Evolutionary conservation across 2,113 vertebrate genomes (phyloP), one percentile per base, ranked within the genome.

Genomic region (Strix uralensis): DNA sequence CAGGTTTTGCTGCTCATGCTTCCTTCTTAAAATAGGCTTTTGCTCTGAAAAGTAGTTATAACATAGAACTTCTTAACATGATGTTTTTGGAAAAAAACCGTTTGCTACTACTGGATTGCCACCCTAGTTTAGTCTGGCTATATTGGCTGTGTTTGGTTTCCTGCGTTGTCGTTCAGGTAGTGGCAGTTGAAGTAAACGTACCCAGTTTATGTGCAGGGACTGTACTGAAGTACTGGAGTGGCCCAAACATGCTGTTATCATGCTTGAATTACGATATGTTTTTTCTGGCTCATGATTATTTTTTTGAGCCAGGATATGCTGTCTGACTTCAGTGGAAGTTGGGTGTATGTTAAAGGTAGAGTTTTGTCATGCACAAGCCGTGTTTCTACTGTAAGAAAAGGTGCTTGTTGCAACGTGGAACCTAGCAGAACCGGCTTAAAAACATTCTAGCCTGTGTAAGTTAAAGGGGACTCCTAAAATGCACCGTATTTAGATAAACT

Each of bases 1-100:
- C 71, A 88, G 91, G 55, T 92, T 95, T 94, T 86, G 78, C 66
- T 73, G 57, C 59, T 90, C 34, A 3, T 51, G 75, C 61, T 82
- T 84, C 77, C 66, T 74, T 47, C 82, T 91, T 85, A 42, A 86
- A 88, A 84, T 13, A 70, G 77, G 34, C 69, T 96, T 87, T 84
- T 2, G 3, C 58, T 79, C 55, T 77, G 55, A 73, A 82, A 88
- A 80, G 90, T 42, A 34, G 23, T 51, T 75, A 42, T 16, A 40
- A 22, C 12, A 22, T 10, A 80, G n/a, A 82, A 32, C 62, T 70
- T 40, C 46, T 70, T 78, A 71, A n/a, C 10, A 1, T 15, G 32
- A 34, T 91, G 57, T 67, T 70, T 82, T 85, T 73, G 84, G 87
- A 61, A 81, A 77, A 85, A 79, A 17, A 15, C 54, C 84, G 5